These are phyloP conservation scores for Adelosebastes latens DNA, from an alignment of 2,797 vertebrate species.

Conservation along the genomic window DNA sequence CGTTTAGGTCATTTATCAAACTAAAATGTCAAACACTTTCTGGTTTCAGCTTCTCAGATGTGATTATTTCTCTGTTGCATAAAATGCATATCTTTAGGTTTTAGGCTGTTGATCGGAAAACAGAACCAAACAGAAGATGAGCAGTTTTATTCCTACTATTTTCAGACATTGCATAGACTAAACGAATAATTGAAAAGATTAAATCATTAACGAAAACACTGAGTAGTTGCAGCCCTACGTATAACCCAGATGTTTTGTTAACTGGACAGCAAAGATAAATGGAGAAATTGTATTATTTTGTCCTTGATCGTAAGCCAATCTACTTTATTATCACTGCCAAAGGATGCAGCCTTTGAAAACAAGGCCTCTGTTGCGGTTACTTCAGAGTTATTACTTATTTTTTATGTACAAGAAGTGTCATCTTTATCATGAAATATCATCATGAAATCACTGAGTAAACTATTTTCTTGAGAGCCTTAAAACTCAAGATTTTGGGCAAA, in stretches of 20 bases:
- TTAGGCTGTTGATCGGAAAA: not conserved
- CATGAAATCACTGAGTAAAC: constrained; percentile 15
- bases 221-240: not conserved
- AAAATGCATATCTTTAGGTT: not conserved
- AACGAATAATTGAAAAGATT: not conserved
- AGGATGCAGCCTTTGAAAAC: constrained; percentile 27
- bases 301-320: constrained; percentile 34
- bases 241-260: constrained; percentile 11
- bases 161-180: not conserved
- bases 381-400: constrained; percentile 21
- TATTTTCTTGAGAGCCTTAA: not conserved
- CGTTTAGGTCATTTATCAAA: not conserved
- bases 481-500: not conserved
- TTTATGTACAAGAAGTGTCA: constrained; percentile 15
- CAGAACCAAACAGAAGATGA: not conserved
- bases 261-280: constrained; percentile 1
- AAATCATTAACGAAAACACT: constrained; percentile 5
- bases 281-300: constrained; percentile 8
- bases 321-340: constrained; percentile 4
- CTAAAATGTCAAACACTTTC: not conserved
- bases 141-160: not conserved
- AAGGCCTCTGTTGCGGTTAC: constrained; percentile 32
- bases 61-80: not conserved
- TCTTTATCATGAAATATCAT: not conserved
- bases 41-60: not conserved